A percentile compares a stretch with the other conserved stretches of the same genome.
These are phyloP conservation scores for Lindbergichthys nudifrons DNA, from an alignment of 2,797 vertebrate species.

Conservation along the genomic window DNA sequence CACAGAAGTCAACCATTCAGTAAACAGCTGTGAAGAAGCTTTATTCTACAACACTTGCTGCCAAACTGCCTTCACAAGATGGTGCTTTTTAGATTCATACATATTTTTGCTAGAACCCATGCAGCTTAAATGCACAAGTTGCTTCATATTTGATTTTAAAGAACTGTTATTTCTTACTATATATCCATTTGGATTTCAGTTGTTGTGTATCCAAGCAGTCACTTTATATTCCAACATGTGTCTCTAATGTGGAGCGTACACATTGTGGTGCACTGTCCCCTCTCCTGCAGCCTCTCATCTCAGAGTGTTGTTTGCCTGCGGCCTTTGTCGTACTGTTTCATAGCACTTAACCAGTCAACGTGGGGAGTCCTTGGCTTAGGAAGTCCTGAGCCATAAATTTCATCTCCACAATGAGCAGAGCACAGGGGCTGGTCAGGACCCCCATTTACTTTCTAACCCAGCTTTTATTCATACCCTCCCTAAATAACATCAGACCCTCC, in stretches of 20 bases:
- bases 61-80: not conserved
- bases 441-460: constrained; percentile 81
- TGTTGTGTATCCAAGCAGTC: not conserved
- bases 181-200: constrained; percentile 3
- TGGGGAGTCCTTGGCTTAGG: constrained; percentile 87
- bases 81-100: not conserved
- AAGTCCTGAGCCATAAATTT: constrained; percentile 88
- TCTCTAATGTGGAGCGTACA: constrained; percentile 37
- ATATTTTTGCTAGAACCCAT: not conserved
- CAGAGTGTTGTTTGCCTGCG: constrained; percentile 72
- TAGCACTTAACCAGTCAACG: constrained; percentile 82
- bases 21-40: not conserved
- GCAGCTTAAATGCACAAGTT: not conserved
- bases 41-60: not conserved
- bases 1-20: not conserved
- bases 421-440: constrained; percentile 81
- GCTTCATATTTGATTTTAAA: not conserved
- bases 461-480: constrained; percentile 80
- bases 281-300: constrained; percentile 79
- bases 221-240: constrained; percentile 29
- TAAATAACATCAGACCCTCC: constrained; percentile 78
- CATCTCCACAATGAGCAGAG: constrained; percentile 79
- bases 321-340: constrained; percentile 66
- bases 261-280: constrained; percentile 59
- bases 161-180: not conserved